Evolutionary conservation across 2,797 vertebrate genomes (phyloP).

Genomic region (Florisuga fusca): DNA sequence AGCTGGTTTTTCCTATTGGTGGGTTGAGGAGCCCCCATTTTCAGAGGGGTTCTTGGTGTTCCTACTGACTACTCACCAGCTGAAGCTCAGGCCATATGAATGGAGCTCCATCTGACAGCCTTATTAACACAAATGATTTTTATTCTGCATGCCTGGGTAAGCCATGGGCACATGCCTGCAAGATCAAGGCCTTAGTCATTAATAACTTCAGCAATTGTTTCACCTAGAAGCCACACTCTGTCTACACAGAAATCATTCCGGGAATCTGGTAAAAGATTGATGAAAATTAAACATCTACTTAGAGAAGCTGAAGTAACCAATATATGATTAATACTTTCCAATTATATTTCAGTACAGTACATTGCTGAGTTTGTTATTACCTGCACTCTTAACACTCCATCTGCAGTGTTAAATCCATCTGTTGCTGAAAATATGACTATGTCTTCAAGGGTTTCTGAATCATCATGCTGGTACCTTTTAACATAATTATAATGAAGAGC

Average conservation of each 20-base stretch:
- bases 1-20: not conserved
- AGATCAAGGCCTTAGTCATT: slow-evolving; percentile 63
- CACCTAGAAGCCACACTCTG: slow-evolving; percentile 57
- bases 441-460: slow-evolving; percentile 89
- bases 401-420: slow-evolving; percentile 87
- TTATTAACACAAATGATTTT: slow-evolving; percentile 64
- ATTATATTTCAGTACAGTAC: slow-evolving; percentile 76
- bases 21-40: not conserved
- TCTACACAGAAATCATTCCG: slow-evolving; percentile 65
- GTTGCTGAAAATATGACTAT: slow-evolving; percentile 84
- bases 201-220: slow-evolving; percentile 59
- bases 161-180: slow-evolving; percentile 45
- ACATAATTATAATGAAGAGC: slow-evolving; percentile 71
- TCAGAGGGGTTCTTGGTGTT: not conserved
- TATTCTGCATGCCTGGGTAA: slow-evolving; percentile 58
- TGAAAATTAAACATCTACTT: slow-evolving; percentile 77
- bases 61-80: not conserved
- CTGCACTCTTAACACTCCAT: slow-evolving; percentile 84
- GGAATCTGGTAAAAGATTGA: slow-evolving; percentile 73
- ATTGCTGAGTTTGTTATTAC: slow-evolving; percentile 81
- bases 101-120: slow-evolving; percentile 32
- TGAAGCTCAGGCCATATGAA: slow-evolving; percentile 10
- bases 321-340: slow-evolving; percentile 77
- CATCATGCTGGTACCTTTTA: slow-evolving; percentile 89
- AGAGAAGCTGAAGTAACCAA: slow-evolving; percentile 74